Base-by-base conservation (phyloP, 2,797 vertebrate species). In the Hypotaenidia philippensis region DNA sequence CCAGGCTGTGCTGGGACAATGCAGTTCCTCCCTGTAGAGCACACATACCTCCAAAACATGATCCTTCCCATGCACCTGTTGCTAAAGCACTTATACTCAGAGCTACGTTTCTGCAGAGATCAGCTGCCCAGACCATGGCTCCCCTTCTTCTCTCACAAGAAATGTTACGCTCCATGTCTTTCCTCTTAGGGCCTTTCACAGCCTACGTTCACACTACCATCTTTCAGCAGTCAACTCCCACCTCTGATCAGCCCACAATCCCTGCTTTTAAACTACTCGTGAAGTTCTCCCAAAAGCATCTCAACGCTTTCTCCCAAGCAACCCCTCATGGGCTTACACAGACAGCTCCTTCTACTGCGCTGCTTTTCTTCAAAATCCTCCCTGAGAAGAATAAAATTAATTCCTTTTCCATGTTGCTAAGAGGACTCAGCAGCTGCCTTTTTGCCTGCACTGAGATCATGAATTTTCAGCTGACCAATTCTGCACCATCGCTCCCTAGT, bases 401-500 rank as follows among this genome's bases (percentile, higher is more conserved):
- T 69, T 80, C 23, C 4, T 68, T 75, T 77, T 70, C 59, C 31
- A 13, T 5, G 1, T 69, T 21, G 22, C 17, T 34, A 47, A n/a
- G 53, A 83, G 15, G 40, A 77, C 44, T 70, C 27, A 64, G 49
- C 44, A 87, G 38, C 17, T 5, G 2, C 6, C 26, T 74, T 56
- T 50, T 50, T 60, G 52, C 18, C 49, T 49, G 49, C 17, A 52
- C n/a, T 61, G 34, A 1, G 7, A 86, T 65, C 27, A 38, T 63
- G 40, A 52, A 55, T 32, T 44, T 81, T 34, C 60, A 70, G 17
- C 57, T 40, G 57, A 77, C 36, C 57, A 53, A 10, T 36, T 50
- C 79, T n/a, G 17, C 27, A 11, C 14, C 0, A 0, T 10, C 0
- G 0, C 34, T 83, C 25, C 32, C 22, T 38, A 11, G 9, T 44